Evolutionary conservation across 2,888 invertebrate genomes (phyloP).

Genomic region (Drosophila nigricruria): DNA sequence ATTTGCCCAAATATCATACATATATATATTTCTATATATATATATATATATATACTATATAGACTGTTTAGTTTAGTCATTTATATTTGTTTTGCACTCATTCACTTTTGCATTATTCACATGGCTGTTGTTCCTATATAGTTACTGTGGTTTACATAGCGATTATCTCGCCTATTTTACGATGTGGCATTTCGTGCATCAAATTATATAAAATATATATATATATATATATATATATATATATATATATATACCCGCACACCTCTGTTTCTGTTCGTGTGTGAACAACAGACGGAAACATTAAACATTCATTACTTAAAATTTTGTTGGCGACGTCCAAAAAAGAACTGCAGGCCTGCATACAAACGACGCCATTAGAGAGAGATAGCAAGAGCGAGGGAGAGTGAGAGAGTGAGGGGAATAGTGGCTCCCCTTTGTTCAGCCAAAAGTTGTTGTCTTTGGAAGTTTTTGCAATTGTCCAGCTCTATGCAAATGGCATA

Average conservation of each 20-base stretch:
- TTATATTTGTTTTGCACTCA: constrained; percentile 1
- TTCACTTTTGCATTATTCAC: constrained; percentile 11
- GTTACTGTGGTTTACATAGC: constrained; percentile 10
- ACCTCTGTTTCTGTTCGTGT: constrained; percentile 4
- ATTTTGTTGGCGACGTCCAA: constrained; percentile 59
- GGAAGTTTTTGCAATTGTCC: constrained; percentile 51
- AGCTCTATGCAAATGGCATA: constrained; percentile 31
- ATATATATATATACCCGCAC: constrained; percentile 3
- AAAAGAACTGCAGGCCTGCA: constrained; percentile 59
- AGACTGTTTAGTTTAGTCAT: not conserved
- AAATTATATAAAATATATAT: constrained; percentile 56
- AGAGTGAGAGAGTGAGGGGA: not conserved
- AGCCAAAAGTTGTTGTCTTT: not conserved
- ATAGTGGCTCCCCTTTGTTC: not conserved
- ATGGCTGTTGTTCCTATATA: constrained; percentile 22
- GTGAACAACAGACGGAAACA: constrained; percentile 66
- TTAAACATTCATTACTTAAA: constrained; percentile 79
- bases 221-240: no score
- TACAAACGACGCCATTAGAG: constrained; percentile 72
- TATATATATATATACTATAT: not conserved
- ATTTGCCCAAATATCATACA: not conserved
- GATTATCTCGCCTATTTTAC: constrained; percentile 46
- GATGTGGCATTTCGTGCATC: constrained; percentile 55
- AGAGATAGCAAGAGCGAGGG: not conserved
- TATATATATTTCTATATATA: not conserved